Conservation (phyloP, 1,140 invertebrate species). For the Chionoecetes opilio region DNA sequence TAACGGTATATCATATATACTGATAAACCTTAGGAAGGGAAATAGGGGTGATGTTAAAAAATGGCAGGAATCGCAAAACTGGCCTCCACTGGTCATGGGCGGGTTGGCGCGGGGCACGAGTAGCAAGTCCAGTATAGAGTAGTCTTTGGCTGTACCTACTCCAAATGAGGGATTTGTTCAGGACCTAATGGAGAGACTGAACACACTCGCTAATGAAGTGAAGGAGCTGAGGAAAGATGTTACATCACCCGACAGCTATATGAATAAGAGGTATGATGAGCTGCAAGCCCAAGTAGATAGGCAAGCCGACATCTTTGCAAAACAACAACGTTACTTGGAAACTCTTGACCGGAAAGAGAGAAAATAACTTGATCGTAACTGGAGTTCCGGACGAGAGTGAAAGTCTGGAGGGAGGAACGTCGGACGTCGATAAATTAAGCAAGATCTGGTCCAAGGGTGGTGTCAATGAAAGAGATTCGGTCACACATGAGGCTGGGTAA, state of each 20-base stretch:
- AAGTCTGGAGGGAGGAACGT: slow-evolving; percentile 15
- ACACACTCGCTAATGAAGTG: no score
- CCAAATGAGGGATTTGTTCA: no score
- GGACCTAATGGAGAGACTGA: no score
- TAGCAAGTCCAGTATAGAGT: no score
- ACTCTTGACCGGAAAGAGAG: background rate
- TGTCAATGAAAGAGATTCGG: background rate
- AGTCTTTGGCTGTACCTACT: no score
- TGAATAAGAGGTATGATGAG: background rate
- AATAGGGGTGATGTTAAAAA: no score
- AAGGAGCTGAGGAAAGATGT: background rate
- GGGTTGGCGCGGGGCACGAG: no score
- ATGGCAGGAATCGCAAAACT: no score
- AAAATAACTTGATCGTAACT: background rate
- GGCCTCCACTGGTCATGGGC: no score
- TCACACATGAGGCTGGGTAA: background rate
- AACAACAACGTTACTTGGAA: background rate
- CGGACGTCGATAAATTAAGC: background rate
- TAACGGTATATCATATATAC: no score
- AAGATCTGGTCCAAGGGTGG: slow-evolving; percentile 6
- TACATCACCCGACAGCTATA: background rate
- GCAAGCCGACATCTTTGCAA: background rate
- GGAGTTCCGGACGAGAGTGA: slow-evolving; percentile 13
- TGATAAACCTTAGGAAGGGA: no score
- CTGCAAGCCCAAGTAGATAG: background rate